Conservation (phyloP, 2,888 invertebrate genomes). For the Nasonovia ribisnigri region DNA sequence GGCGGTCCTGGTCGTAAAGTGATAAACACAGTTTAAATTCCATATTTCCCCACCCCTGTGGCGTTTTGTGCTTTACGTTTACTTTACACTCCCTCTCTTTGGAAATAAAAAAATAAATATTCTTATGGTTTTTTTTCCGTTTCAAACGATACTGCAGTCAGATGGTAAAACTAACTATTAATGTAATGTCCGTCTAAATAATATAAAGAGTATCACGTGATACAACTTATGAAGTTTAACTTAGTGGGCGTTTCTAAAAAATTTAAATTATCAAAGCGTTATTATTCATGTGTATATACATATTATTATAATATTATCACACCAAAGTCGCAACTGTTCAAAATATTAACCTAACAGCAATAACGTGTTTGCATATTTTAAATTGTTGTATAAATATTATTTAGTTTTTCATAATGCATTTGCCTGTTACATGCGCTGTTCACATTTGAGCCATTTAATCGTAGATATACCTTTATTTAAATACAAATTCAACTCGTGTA, state of each 20-base stretch:
- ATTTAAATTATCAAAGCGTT: not conserved
- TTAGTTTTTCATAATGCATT: not conserved
- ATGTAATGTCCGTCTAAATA: not conserved
- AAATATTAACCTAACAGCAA: not conserved
- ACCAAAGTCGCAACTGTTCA: not conserved
- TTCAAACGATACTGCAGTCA: not conserved
- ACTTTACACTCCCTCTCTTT: not conserved
- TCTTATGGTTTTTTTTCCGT: no score
- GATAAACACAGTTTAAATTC: constrained; percentile 55
- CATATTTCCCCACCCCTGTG: not conserved
- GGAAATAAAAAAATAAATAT: not conserved
- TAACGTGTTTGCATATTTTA: not conserved
- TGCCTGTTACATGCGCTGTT: not conserved
- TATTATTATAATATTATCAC: not conserved
- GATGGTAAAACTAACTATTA: not conserved
- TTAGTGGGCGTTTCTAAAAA: not conserved
- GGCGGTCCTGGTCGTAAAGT: constrained; percentile 27
- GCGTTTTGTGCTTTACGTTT: constrained; percentile 16
- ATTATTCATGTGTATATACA: not conserved
- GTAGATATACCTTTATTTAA: not conserved
- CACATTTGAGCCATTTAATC: not conserved
- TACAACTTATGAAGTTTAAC: not conserved
- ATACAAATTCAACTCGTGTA: not conserved
- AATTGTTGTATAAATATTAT: not conserved
- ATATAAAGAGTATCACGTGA: not conserved